Conservation (phyloP, 2,113 vertebrate genomes). For the Electrona antarctica region DNA sequence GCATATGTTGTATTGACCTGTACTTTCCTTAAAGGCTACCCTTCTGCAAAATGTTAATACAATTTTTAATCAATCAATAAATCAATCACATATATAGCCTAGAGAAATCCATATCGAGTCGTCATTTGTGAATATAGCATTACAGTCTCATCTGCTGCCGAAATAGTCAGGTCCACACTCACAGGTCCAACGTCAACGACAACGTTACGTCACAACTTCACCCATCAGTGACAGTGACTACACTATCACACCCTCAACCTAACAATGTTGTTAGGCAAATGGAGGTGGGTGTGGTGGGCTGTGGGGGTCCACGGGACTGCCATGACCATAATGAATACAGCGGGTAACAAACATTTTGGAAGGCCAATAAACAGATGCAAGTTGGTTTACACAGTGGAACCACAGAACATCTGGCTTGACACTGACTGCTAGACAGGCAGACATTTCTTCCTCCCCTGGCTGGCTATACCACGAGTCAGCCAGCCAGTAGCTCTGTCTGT, state of each 20-base stretch:
- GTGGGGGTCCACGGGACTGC: conserved; percentile 54
- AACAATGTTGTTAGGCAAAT: background rate
- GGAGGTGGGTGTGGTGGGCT: background rate
- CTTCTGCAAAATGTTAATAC: no score
- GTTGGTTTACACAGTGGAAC: conserved; percentile 81
- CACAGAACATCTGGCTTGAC: conserved; percentile 83
- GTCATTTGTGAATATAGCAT: no score
- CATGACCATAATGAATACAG: conserved; percentile 77
- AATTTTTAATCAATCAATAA: no score
- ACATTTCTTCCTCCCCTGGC: conserved; percentile 71
- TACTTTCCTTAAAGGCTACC: no score
- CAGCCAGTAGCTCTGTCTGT: conserved; percentile 64
- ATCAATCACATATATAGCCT: no score
- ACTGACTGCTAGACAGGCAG: conserved; percentile 81
- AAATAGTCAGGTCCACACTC: no score
- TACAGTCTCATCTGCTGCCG: no score
- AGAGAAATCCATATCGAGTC: no score
- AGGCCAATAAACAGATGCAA: conserved; percentile 84
- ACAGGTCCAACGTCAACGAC: no score
- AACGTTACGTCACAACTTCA: background rate
- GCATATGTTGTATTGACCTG: no score
- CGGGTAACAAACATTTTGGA: conserved; percentile 83
- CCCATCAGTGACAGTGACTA: background rate
- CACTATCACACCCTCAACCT: conserved; percentile 21
- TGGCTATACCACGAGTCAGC: conserved; percentile 70